Evolutionary conservation across 2,797 vertebrate genomes (phyloP), one percentile per base, ranked within the genome.

Genomic region (Myotis daubentonii): DNA sequence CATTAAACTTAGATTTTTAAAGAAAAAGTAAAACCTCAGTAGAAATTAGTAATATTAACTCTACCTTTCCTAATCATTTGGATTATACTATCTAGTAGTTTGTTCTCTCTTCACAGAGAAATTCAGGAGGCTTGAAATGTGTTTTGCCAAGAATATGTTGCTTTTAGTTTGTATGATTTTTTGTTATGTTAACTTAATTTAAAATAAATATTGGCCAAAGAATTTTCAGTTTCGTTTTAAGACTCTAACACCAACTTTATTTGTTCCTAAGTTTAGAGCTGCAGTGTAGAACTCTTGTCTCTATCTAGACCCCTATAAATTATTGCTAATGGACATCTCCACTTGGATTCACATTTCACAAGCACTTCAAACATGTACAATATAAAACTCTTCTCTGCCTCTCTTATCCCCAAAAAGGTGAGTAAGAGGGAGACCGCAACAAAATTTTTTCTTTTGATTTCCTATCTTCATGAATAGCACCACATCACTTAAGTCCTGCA

Each of bases 141-240:
- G 44, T 3, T 82, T 94, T 96, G n/a, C 38, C 41, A 92, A 88
- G 53, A 51, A 92, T 92, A 72, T 38, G 84, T 74, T 88, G 2
- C 28, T 68, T 93, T 94, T 78, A 44, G n/a, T 72, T 92, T 87
- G 55, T 86, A 57, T 94, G 53, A 85, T 85, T 84, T 96, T 94
- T 85, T 75, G 33, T 60, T 95, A 36, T 93, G 22, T 95, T 93
- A 92, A 55, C 22, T 53, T 91, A 70, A 49, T 87, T 92, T 94
- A 72, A 94, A 83, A 82, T 91, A 84, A 92, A 66, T 71, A 60
- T 57, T 81, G 76, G 19, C 53, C 5, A 85, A 33, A 92, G 41
- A 87, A 44, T 92, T 93, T 92, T 74, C 1, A 3, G n/a, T 85
- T 6, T 20, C 71, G 15, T 91, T 90, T 88, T 83, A 93, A 87